Percentiles rank a stretch among this genome's conserved stretches.
phyloP scores from a whole-genome alignment of 2,113 vertebrate genomes.

The Brachionichthys hirsutus region DNA sequence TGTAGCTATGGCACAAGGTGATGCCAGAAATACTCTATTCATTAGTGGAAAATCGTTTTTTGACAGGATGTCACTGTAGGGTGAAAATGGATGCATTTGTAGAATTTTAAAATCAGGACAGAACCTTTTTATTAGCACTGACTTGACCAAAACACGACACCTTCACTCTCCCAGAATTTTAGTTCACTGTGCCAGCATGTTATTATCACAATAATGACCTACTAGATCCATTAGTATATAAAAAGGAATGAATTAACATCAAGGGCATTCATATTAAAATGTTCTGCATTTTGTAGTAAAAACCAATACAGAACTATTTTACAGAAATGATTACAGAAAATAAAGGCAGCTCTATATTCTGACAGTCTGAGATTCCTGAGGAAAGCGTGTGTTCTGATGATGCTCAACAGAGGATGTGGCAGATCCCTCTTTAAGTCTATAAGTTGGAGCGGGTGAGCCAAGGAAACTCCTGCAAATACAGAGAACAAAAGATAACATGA shows the following conservation, averaged over 20 bases:
- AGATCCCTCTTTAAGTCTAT: slow-evolving; percentile 57
- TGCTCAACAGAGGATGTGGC: neutral
- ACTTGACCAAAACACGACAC: neutral
- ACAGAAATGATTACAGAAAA: slow-evolving; percentile 49
- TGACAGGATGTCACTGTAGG: too few relatives aligned
- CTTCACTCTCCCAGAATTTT: neutral
- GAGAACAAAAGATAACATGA: slow-evolving; percentile 15
- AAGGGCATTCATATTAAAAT: neutral
- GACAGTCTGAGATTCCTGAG: neutral
- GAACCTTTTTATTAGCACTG: neutral
- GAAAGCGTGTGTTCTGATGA: slow-evolving; percentile 10
- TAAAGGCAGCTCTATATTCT: slow-evolving; percentile 5
- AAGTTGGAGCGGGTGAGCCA: slow-evolving; percentile 94
- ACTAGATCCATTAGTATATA: neutral
- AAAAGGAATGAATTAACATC: neutral
- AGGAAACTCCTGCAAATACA: slow-evolving; percentile 87
- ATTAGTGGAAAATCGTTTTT: too few relatives aligned
- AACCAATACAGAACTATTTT: slow-evolving; percentile 45
- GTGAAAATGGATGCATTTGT: too few relatives aligned
- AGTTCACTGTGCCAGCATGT: too few relatives aligned
- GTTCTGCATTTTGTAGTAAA: slow-evolving; percentile 24
- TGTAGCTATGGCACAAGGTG: too few relatives aligned
- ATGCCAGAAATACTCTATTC: neutral
- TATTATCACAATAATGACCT: neutral
- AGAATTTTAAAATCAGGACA: too few relatives aligned